Percentiles rank a stretch among this genome's conserved stretches.
These are phyloP conservation scores for Heliconius aoede DNA, from an alignment of 2,888 invertebrate genomes.

Conservation along the genomic window DNA sequence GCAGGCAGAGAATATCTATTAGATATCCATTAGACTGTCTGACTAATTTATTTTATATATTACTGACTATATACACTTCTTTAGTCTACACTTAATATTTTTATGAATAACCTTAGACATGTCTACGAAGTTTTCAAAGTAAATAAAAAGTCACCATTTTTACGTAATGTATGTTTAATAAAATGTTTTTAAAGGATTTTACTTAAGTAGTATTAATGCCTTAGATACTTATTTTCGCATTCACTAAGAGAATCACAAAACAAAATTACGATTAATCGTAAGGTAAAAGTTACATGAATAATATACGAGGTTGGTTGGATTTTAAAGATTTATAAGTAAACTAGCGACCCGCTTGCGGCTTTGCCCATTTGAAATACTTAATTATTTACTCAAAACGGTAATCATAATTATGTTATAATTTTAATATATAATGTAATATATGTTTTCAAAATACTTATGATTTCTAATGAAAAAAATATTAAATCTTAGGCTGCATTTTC, in stretches of 20 bases:
- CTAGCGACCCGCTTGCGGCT: no score
- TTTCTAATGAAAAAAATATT: no score
- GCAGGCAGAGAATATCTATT: no score
- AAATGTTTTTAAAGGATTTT: constrained; percentile 31
- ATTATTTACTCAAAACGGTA: no score
- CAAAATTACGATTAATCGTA: constrained; percentile 4
- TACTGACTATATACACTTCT: neutral
- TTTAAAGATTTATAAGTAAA: neutral
- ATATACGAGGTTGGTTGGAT: neutral
- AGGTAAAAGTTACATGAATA: constrained; percentile 4
- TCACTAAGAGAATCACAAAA: constrained; percentile 18
- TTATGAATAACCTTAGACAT: neutral
- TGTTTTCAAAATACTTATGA: no score
- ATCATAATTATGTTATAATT: no score
- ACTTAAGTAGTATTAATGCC: constrained; percentile 32
- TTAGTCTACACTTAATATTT: neutral
- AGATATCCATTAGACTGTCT: no score
- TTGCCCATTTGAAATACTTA: no score
- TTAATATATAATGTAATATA: no score
- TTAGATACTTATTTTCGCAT: constrained; percentile 14
- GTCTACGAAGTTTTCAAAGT: neutral
- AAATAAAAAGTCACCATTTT: constrained; percentile 15
- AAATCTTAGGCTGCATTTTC: no score
- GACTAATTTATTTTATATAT: no score
- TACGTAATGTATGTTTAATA: constrained; percentile 22